Conservation (phyloP, 2,113 vertebrate genomes). For the Gasterosteus nipponicus region DNA sequence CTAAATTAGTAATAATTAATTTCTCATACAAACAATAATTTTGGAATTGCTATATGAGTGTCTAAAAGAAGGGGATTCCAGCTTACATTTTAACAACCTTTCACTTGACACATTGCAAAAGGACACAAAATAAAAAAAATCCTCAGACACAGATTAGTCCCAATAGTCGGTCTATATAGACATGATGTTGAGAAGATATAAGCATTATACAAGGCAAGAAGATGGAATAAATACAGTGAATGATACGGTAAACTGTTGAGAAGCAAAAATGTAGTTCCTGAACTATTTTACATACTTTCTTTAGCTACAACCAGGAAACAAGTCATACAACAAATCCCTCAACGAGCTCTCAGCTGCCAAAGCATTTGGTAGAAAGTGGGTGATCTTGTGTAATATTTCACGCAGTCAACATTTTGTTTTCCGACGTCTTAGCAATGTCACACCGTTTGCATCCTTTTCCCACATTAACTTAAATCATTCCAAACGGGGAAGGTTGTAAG, state of each 20-base stretch:
- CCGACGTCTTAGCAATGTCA: background rate
- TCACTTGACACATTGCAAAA: background rate
- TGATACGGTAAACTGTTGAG: background rate
- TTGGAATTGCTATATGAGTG: background rate
- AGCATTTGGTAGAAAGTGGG: background rate
- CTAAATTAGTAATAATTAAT: background rate
- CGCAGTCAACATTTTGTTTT: background rate
- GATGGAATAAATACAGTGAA: background rate
- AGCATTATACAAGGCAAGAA: background rate
- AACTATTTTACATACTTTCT: background rate
- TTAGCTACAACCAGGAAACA: background rate
- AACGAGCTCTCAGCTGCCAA: background rate
- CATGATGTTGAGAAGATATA: background rate
- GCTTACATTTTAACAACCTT: background rate
- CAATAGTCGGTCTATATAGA: background rate
- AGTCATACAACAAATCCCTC: background rate
- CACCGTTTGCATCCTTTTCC: background rate
- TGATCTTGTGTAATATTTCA: background rate
- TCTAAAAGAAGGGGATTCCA: background rate
- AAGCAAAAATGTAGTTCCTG: background rate
- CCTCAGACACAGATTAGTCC: too few species aligned
- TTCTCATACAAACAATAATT: background rate
- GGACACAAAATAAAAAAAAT: background rate
- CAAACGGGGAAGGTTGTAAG: too few species aligned
- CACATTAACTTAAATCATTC: background rate